Conservation (phyloP, 2,113 vertebrate genomes). For the Neogobius melanostomus region DNA sequence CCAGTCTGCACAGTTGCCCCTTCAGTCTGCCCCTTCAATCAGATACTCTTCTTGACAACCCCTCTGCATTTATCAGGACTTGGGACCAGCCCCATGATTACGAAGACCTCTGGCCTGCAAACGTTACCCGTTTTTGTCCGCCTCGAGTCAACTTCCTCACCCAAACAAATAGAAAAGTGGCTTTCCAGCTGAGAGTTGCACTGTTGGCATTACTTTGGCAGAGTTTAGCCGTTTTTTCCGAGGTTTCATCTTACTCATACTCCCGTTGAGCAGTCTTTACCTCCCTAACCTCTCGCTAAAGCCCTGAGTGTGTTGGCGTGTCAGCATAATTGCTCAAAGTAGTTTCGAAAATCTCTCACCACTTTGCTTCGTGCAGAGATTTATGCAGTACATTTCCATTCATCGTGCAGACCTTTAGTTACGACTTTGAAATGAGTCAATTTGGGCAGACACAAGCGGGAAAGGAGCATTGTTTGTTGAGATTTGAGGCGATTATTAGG, state of each 20-base stretch:
- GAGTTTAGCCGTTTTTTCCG: conserved; percentile 36
- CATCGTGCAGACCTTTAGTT: conserved; percentile 11
- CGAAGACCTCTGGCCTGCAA: conserved; percentile 1
- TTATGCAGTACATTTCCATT: conserved; percentile 9
- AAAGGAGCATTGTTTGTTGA: background rate
- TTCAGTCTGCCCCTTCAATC: too few relatives aligned
- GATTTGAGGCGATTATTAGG: background rate
- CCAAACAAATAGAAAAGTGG: conserved; percentile 18
- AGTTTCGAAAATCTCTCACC: conserved; percentile 11
- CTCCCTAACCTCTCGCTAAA: conserved; percentile 1
- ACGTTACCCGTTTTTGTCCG: conserved; percentile 35
- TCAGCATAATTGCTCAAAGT: conserved; percentile 12
- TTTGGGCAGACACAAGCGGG: background rate
- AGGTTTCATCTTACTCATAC: conserved; percentile 55
- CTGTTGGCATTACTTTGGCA: conserved; percentile 48
- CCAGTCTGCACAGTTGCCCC: too few relatives aligned
- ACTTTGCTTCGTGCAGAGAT: conserved; percentile 12
- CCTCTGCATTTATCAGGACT: too few relatives aligned
- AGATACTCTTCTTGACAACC: too few relatives aligned
- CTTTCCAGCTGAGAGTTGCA: conserved; percentile 34
- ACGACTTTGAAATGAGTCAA: conserved; percentile 6
- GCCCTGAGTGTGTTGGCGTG: conserved; percentile 15
- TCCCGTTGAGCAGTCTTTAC: conserved; percentile 25
- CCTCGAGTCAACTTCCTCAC: conserved; percentile 20
- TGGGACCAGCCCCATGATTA: too few relatives aligned